These are phyloP conservation scores for Strigamia transsilvanica DNA, from an alignment of 2,888 invertebrate species.

Conservation along the genomic window DNA sequence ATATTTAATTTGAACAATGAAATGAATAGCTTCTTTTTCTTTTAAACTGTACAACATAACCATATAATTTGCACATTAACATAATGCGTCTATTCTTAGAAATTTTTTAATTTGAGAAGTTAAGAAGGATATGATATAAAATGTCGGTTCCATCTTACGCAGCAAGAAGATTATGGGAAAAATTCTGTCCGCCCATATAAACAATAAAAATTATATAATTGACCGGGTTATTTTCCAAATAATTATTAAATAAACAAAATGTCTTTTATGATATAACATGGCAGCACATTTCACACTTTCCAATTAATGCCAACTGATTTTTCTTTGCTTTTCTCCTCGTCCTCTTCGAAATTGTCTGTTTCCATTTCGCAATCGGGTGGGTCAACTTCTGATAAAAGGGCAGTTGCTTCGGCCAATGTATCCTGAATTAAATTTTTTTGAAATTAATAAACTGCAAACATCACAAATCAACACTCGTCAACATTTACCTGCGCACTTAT, in stretches of 20 bases:
- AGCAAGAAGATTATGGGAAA: neutral
- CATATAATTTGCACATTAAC: neutral
- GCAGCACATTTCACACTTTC: constrained; percentile 7
- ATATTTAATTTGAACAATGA: constrained; percentile 3
- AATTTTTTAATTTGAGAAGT: neutral
- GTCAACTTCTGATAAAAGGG: constrained; percentile 65
- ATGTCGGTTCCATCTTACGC: neutral
- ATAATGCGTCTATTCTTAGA: neutral
- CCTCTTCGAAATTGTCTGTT: constrained; percentile 58
- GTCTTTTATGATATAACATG: constrained; percentile 26
- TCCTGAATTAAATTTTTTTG: constrained; percentile 61
- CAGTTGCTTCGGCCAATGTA: constrained; percentile 66
- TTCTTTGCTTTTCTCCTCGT: constrained; percentile 54
- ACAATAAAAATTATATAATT: neutral
- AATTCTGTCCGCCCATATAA: neutral
- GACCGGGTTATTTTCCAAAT: neutral
- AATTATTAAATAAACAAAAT: constrained; percentile 4
- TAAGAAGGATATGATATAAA: neutral
- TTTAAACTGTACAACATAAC: neutral
- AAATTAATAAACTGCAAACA: neutral
- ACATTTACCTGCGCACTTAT: constrained; percentile 65
- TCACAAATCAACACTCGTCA: too few relatives aligned
- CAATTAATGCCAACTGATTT: neutral
- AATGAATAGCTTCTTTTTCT: neutral
- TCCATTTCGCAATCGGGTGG: constrained; percentile 58